Evolutionary conservation across 92 coral and sea anemone species (phyloP).

Genomic region (Palythoa heliodiscus): DNA sequence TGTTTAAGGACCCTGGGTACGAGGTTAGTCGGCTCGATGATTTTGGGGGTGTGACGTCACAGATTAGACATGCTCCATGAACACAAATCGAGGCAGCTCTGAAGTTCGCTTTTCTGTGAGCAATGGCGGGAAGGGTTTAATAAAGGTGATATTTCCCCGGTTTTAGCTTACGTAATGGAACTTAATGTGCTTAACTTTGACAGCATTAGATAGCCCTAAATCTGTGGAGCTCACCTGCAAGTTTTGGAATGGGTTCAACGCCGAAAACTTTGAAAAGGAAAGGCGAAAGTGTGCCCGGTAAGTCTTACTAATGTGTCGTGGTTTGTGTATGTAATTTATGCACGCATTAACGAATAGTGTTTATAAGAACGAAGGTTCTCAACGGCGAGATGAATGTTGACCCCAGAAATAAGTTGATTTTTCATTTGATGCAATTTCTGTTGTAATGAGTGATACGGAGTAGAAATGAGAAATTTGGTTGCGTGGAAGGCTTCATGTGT

Average conservation of each 20-base stretch:
- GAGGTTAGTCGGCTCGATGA: neutral
- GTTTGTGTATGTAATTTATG: constrained; percentile 86
- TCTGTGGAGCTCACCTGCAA: constrained; percentile 47
- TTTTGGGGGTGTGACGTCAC: constrained; percentile 40
- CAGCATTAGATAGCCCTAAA: constrained; percentile 46
- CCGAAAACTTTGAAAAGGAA: constrained; percentile 77
- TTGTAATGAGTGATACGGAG: neutral
- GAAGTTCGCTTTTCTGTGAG: constrained; percentile 25
- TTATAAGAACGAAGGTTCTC: constrained; percentile 23
- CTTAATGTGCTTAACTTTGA: constrained; percentile 41
- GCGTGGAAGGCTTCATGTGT: constrained; percentile 23
- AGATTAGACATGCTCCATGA: constrained; percentile 48
- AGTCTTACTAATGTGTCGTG: constrained; percentile 72
- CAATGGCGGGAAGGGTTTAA: constrained; percentile 88
- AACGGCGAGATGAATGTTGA: neutral
- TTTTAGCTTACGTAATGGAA: constrained; percentile 48
- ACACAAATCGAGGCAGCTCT: constrained; percentile 23
- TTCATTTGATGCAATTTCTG: neutral
- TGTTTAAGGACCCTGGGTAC: too few relatives aligned
- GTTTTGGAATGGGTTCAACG: constrained; percentile 84
- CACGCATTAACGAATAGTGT: constrained; percentile 48
- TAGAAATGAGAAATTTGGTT: constrained; percentile 12
- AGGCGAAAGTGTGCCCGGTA: constrained; percentile 76
- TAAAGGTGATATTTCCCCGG: constrained; percentile 57
- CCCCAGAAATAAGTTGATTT: neutral